Percentiles rank a stretch among this genome's conserved stretches.
phyloP scores from a whole-genome alignment of 2,888 invertebrate species.

The Diarsia rubi region DNA sequence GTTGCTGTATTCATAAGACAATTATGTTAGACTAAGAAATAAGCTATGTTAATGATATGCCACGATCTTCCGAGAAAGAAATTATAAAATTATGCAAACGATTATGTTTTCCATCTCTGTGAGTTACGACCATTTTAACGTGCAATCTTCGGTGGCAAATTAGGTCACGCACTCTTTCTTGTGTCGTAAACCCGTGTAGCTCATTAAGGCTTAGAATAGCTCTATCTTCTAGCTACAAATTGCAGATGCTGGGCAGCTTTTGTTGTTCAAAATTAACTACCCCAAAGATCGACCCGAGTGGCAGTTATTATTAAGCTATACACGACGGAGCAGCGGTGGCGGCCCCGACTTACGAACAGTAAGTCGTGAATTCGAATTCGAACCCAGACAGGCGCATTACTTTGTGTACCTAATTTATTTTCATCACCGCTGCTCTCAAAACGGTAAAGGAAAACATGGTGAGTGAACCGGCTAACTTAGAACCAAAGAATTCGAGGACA shows the following conservation, averaged over 20 bases:
- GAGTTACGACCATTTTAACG: background rate
- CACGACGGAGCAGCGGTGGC: no score
- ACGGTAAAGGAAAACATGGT: no score
- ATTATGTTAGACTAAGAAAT: conserved; percentile 4
- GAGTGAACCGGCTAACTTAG: no score
- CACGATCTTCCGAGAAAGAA: conserved; percentile 35
- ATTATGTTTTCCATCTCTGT: background rate
- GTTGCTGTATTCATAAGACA: conserved; percentile 33
- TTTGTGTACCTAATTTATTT: no score
- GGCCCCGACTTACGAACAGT: no score
- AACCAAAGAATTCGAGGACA: no score
- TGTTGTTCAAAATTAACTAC: no score
- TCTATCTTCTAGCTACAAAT: background rate
- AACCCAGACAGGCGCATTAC: no score
- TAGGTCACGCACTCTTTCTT: conserved; percentile 14
- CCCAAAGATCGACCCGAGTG: no score
- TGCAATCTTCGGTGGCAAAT: conserved; percentile 7
- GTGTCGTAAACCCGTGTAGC: background rate
- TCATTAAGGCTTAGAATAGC: conserved; percentile 16
- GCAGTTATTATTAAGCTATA: no score
- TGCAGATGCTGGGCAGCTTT: background rate
- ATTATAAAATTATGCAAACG: conserved; percentile 39
- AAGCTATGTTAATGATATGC: conserved; percentile 14
- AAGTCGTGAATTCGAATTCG: no score
- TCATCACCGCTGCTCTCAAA: no score